These are phyloP conservation scores for Cottus gobio DNA, from an alignment of 2,113 vertebrate species.

Conservation along the genomic window DNA sequence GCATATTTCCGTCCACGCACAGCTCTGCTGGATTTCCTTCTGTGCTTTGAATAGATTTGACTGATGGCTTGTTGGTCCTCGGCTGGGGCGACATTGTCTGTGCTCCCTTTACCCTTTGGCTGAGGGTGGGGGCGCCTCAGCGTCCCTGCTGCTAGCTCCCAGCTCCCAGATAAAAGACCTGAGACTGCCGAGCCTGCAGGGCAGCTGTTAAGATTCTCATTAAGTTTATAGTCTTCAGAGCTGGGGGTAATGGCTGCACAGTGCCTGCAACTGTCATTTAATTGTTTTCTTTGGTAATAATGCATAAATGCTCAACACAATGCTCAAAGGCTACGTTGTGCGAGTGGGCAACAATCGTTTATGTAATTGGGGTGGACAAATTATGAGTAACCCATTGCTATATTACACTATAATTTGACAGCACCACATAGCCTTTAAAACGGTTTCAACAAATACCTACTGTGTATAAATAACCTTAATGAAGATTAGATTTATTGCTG, in stretches of 20 bases:
- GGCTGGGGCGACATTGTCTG: slow-evolving; percentile 34
- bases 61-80: slow-evolving; percentile 50
- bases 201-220: slow-evolving; percentile 53
- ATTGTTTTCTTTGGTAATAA: background rate
- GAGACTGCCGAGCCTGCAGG: slow-evolving; percentile 23
- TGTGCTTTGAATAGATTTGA: slow-evolving; percentile 62
- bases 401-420: background rate
- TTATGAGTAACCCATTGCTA: background rate
- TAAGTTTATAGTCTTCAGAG: slow-evolving; percentile 13
- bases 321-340: background rate
- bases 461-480: background rate
- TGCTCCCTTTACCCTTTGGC: slow-evolving; percentile 1
- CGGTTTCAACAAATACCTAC: background rate
- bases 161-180: slow-evolving; percentile 39
- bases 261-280: background rate
- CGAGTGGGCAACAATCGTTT: background rate
- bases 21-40: slow-evolving; percentile 32
- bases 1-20: slow-evolving; percentile 40
- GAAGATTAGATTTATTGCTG: background rate
- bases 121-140: background rate
- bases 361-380: background rate
- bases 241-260: background rate
- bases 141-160: slow-evolving; percentile 10
- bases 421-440: background rate
- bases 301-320: background rate